Evolutionary conservation across 2,797 vertebrate species (phyloP), one percentile per base, ranked within the genome.

Genomic region (Cyprinella venusta): DNA sequence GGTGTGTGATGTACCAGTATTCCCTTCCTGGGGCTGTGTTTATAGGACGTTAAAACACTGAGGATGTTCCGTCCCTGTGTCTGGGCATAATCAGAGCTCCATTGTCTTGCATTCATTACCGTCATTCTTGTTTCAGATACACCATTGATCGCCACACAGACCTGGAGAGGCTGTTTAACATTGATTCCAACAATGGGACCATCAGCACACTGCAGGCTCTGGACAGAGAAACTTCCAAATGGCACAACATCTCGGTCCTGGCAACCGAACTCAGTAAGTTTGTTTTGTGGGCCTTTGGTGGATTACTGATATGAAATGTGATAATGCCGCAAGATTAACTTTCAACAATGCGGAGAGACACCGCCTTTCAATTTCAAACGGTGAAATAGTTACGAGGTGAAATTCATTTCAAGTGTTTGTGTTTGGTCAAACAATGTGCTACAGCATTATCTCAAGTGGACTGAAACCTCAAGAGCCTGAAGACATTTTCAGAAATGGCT

Each of bases 241-340:
- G 98, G 98, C 96, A 99, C 91, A 99, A 99, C 83, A 96, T 99
- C 87, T 97, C 97, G 0, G 89, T 99, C 82, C 95, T 96, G 88
- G 98, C 98, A 56, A 96, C 96, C 15, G 97, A 99, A 95, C 96
- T 97, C 90, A 97, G 98, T 99, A 93, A 93, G 96, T 91, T 77
- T 36, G 45, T 18, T 16, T 67, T 72, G 9, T 38, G 71, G 69
- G 59, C 24, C 54, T 33, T 70, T 71, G 69, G 30, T 56, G 50
- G 38, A 36, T 36, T 10, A 6, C 45, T 56, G 40, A 59, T 50
- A 72, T 24, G 16, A 81, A 38, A 67, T 67, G 40, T 26, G 68
- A 45, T 56, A 72, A 69, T 76, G 21, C 61, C 1, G 1, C 9
- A 59, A 76, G 42, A 18, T 75, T 48, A 33, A 64, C 76, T 45